Base-by-base conservation (phyloP, 1,140 invertebrate species). In the Bicyclus anynana region DNA sequence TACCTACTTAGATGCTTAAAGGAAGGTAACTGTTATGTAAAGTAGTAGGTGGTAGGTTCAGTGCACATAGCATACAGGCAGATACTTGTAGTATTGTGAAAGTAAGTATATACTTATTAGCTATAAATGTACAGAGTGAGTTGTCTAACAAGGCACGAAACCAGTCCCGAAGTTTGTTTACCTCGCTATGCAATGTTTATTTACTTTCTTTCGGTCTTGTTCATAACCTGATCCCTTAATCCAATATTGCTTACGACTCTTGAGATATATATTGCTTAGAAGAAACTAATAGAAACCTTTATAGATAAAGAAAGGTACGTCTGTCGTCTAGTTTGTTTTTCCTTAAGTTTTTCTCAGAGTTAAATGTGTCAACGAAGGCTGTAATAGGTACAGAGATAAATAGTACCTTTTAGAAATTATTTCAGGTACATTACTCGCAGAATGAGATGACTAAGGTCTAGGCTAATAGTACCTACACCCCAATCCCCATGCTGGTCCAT, bases 111-210 rank as follows among this genome's bases (percentile, higher is more conserved):
- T 23, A 23, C n/a, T 35, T 17, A 62, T 65, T 66, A 53, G 46
- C 53, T 44, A 58, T 58, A 66, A 65, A 65, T 55, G 46, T 61
- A 47, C 12, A 29, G 48, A 35, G 26, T 53, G 37, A 47, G 53
- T 65, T 44, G 42, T n/a, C 52, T 59, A 72, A 53, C 62, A 50
- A 58, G 57, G 53, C 56, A 46, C 40, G 54, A 73, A 80, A 79
- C 77, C 69, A 72, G 75, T 78, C 66, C 37, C 18, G 57, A 67
- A 67, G 77, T 77, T 75, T 84, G 74, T 81, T 81, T 81, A 81
- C 78, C 75, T 74, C 71, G 67, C 66, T 72, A 72, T 73, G 69
- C 55, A 67, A 65, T 79, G 75, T 84, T 81, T 84, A 81, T 84
- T 84, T 84, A 81, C 77, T 81, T 84, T 84, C 78, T 69, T 83